Base-by-base conservation (phyloP, 1,140 invertebrate genomes). In the Formica exsecta region DNA sequence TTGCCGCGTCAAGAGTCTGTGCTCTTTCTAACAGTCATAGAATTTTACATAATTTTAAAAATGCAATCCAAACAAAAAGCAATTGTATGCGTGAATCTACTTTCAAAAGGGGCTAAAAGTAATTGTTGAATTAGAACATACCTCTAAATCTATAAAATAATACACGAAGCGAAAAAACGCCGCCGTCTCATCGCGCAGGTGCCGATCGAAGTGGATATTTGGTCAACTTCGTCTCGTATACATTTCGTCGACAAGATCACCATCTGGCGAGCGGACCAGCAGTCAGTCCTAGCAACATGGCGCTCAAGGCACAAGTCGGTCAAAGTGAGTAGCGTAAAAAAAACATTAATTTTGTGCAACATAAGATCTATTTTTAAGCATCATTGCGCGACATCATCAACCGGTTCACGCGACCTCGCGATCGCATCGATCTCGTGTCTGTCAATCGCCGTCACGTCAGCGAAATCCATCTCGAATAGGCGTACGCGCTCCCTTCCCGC, bases 251-350 rank as follows among this genome's bases (percentile, higher is more conserved):
- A 44, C 44, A n/a, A 5, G 41, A 77, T 61, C 86, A 86, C 91
- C 83, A 90, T 79, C 92, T 93, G 38, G 38, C 61, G 85, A 41
- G 4, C 32, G 54, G 16, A 62, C 38, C 1, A n/a, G 3, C n/a
- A 89, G 61, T 88, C 79, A 93, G 91, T 93, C 90, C 91, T 59
- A 88, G 92, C 94, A 96, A 95, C 94, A 96, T 96, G 96, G 96
- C 96, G 94, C 95, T 96, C 87, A 96, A 96, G 93, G 93, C 87
- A 91, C 94, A 96, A 91, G 96, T 96, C 86, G 96, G 96, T 89
- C 95, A 96, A 91, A 96, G 96, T 96, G 93, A 96, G 96, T 96
- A 93, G 44, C 22, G 48, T 73, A 76, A 91, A 91, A 94, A 92
- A 87, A 89, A 22, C 92, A n/a, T 88, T 88, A 93, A 93, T 91